Base-by-base conservation (phyloP, 2,797 vertebrate species). In the Cetoscarus ocellatus region DNA sequence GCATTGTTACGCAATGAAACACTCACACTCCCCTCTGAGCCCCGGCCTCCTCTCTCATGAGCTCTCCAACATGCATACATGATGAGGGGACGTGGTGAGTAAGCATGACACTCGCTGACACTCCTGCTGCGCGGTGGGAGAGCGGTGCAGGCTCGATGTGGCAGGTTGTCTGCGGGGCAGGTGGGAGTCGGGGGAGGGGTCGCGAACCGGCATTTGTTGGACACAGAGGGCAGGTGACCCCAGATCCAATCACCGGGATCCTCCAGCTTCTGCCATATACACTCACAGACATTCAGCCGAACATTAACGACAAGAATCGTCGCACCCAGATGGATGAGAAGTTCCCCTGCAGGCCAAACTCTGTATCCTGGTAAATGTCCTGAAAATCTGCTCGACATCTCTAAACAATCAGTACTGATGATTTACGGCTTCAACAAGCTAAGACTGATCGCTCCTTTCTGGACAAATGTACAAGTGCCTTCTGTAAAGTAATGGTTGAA, bases 1-100 rank as follows among this genome's bases (percentile, higher is more conserved):
- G 80, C 52, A 62, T 70, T 75, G 84, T 94, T 93, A 93, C 67
- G 76, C 85, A 93, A 92, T 65, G 68, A 75, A 67, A 73, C 63
- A 55, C 75, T 67, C 57, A 55, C 42, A 34, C 63, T 50, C 60
- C 66, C 60, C 67, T 68, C 73, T 36, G 62, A 79, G 70, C 62
- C 75, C 70, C 68, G 18, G 67, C 72, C 62, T 74, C 72, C 60
- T 74, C 73, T 67, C 67, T 75, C 73, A 75, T 38, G 5, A 56
- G 71, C 75, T 47, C 83, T 85, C 73, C 48, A 65, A 38, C 76
- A 55, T 11, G 45, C 67, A 73, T 55, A 40, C 61, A 65, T 79
- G 17, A 81, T 19, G 61, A 50, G 61, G 65, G 67, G 73, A 49
- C 43, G 1, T 39, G 67, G 62, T 72, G 85, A 90, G 79, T 78